These are phyloP conservation scores for Zaprionus bogoriensis DNA, from an alignment of 2,888 invertebrate species.

Conservation along the genomic window DNA sequence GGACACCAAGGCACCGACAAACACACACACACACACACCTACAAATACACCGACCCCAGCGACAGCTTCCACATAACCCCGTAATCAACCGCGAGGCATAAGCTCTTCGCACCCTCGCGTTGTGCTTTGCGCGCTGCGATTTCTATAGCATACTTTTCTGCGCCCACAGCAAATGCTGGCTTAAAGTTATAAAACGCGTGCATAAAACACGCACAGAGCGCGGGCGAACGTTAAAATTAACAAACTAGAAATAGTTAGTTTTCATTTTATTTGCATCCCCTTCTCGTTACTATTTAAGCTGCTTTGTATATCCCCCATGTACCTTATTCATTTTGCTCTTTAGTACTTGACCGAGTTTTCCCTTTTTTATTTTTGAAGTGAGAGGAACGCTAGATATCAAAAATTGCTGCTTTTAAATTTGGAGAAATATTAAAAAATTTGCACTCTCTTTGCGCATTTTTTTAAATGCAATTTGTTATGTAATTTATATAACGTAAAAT, in stretches of 20 bases:
- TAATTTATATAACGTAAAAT: too few species aligned
- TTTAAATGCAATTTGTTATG: too few species aligned
- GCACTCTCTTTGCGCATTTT: too few species aligned
- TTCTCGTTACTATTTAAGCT: slow-evolving; percentile 15
- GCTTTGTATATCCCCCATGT: slow-evolving; percentile 17
- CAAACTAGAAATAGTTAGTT: slow-evolving; percentile 37
- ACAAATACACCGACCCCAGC: not conserved
- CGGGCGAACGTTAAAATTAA: slow-evolving; percentile 35
- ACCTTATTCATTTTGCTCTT: slow-evolving; percentile 5
- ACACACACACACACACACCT: slow-evolving; percentile 1
- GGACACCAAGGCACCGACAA: not conserved
- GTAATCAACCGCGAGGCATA: not conserved
- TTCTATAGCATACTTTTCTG: slow-evolving; percentile 55
- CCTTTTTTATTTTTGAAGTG: not conserved
- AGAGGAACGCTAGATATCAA: too few species aligned
- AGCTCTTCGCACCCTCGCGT: slow-evolving; percentile 6
- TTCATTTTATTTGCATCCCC: slow-evolving; percentile 7
- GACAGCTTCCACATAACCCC: not conserved
- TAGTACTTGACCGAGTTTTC: slow-evolving; percentile 50
- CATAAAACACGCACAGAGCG: slow-evolving; percentile 21
- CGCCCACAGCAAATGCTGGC: slow-evolving; percentile 2
- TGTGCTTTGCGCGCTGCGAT: not conserved
- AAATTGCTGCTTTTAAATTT: too few species aligned
- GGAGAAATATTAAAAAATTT: too few species aligned
- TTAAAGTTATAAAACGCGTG: slow-evolving; percentile 33